These are phyloP conservation scores for Apostichopus californicus DNA, from an alignment of 35 echinoderm and acorn worm species.

Conservation along the genomic window DNA sequence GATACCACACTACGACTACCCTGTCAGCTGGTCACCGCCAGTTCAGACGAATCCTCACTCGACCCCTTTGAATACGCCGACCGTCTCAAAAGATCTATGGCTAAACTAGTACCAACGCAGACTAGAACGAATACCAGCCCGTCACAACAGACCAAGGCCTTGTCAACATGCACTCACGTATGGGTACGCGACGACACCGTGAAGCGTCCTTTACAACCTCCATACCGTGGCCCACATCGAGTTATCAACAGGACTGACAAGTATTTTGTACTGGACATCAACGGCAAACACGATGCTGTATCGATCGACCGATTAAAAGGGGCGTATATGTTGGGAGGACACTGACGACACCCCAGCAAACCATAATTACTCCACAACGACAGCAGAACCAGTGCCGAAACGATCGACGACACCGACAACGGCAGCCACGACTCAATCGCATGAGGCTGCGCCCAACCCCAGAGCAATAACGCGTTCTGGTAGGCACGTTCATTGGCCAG, in stretches of 20 bases:
- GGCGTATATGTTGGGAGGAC: neutral
- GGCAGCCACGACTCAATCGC: too few species aligned
- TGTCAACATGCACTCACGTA: neutral
- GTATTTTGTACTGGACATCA: conserved; percentile 52
- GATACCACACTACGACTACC: neutral
- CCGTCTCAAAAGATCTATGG: neutral
- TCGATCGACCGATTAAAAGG: conserved; percentile 60
- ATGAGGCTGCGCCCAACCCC: neutral
- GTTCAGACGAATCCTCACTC: neutral
- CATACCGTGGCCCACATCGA: conserved; percentile 43
- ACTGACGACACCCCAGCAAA: neutral
- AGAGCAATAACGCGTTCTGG: neutral
- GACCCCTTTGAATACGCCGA: neutral
- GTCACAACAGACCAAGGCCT: neutral
- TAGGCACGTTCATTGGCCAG: conserved; percentile 1
- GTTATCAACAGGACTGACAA: conserved; percentile 49
- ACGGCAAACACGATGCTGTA: conserved; percentile 58
- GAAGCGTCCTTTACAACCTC: conserved; percentile 55
- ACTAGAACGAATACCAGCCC: neutral
- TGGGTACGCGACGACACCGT: conserved; percentile 10
- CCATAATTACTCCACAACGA: neutral
- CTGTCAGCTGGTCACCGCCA: neutral
- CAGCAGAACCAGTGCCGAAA: neutral
- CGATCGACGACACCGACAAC: too few species aligned
- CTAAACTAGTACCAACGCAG: neutral